Percentiles rank a stretch among this genome's conserved stretches.
phyloP scores from a whole-genome alignment of 2,113 vertebrate genomes.

The Phainopepla nitens region DNA sequence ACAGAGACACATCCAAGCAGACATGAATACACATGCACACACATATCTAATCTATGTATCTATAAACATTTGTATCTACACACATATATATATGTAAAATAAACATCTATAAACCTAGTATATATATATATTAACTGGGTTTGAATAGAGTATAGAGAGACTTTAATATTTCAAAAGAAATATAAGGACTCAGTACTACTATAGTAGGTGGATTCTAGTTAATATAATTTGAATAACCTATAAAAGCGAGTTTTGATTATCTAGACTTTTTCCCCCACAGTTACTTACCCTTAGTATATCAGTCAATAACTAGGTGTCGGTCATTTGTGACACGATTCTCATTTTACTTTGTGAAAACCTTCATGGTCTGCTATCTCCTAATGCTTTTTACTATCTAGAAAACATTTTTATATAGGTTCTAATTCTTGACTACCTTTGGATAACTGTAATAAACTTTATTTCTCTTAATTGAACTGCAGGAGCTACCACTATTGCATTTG shows the following conservation, averaged over 20 bases:
- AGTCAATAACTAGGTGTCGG: background rate
- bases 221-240: background rate
- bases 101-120: no score
- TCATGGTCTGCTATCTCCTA: background rate
- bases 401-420: background rate
- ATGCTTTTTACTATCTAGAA: background rate
- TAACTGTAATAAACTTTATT: background rate
- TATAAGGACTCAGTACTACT: background rate
- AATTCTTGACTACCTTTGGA: background rate
- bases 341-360: background rate
- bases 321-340: background rate
- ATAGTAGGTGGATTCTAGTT: background rate
- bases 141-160: background rate
- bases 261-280: background rate
- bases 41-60: background rate
- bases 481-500: background rate
- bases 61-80: background rate
- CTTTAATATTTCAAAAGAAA: background rate
- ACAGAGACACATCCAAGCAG: background rate
- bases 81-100: background rate
- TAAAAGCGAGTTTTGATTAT: background rate
- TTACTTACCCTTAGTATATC: background rate
- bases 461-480: background rate
- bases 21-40: accelerated
- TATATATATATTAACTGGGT: background rate